Conservation (phyloP, 2,797 vertebrate species). For the Emys orbicularis region DNA sequence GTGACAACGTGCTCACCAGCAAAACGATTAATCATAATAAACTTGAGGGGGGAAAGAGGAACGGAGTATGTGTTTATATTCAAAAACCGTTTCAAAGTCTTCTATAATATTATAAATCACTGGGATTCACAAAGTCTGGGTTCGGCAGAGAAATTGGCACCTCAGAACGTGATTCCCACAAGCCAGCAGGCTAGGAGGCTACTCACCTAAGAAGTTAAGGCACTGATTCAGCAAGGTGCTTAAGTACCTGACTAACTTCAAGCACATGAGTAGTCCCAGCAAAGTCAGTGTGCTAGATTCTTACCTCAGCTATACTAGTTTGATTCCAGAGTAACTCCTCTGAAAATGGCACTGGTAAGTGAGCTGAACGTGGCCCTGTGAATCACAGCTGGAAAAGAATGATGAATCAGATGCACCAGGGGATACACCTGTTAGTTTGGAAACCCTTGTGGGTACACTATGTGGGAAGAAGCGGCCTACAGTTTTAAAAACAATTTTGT, state of each 20-base stretch:
- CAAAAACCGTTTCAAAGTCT: background rate
- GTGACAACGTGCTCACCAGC: background rate
- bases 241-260: background rate
- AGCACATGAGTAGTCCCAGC: background rate
- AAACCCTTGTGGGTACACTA: background rate
- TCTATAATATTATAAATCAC: background rate
- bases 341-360: background rate
- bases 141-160: too few species aligned
- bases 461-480: background rate
- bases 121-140: too few species aligned
- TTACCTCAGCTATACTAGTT: background rate
- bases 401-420: background rate
- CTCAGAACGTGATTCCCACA: too few species aligned
- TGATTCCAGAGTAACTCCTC: background rate
- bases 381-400: background rate
- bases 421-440: background rate
- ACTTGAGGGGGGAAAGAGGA: background rate
- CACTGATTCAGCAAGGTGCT: background rate
- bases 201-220: background rate
- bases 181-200: too few species aligned
- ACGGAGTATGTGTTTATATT: background rate
- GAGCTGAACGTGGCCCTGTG: background rate
- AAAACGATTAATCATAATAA: conserved; percentile 12
- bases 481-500: background rate
- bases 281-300: background rate